Conservation (phyloP, 2,888 invertebrate genomes). For the Thecophora atra region DNA sequence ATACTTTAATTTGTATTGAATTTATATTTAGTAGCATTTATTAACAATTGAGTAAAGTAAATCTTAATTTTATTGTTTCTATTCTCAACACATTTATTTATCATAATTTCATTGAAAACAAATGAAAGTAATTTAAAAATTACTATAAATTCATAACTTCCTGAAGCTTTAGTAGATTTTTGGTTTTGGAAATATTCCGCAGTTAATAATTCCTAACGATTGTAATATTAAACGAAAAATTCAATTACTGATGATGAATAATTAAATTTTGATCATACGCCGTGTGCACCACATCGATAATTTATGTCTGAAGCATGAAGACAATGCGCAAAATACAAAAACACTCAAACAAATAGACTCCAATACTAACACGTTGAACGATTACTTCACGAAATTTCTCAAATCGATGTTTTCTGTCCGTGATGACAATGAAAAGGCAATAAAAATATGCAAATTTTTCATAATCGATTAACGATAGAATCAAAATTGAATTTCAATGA, state of each 20-base stretch:
- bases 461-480: background rate
- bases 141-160: background rate
- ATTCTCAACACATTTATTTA: too few species aligned
- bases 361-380: background rate
- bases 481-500: too few species aligned
- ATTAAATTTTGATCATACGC: background rate
- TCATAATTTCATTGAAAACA: too few species aligned
- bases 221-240: background rate
- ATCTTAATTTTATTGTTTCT: too few species aligned
- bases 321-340: too few species aligned
- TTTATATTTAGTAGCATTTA: too few species aligned
- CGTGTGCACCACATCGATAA: background rate
- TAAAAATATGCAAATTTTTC: constrained; percentile 27
- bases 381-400: too few species aligned
- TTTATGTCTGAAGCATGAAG: background rate
- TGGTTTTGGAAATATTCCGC: background rate
- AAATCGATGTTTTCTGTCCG: too few species aligned
- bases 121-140: too few species aligned
- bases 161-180: background rate
- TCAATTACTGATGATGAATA: constrained; percentile 1
- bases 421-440: constrained; percentile 4
- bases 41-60: too few species aligned
- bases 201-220: background rate
- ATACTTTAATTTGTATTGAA: too few species aligned
- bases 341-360: background rate